A percentile compares a stretch with the other conserved stretches of the same genome.
Conservation (phyloP, 2,888 invertebrate genomes). For the Troides aeacus region DNA sequence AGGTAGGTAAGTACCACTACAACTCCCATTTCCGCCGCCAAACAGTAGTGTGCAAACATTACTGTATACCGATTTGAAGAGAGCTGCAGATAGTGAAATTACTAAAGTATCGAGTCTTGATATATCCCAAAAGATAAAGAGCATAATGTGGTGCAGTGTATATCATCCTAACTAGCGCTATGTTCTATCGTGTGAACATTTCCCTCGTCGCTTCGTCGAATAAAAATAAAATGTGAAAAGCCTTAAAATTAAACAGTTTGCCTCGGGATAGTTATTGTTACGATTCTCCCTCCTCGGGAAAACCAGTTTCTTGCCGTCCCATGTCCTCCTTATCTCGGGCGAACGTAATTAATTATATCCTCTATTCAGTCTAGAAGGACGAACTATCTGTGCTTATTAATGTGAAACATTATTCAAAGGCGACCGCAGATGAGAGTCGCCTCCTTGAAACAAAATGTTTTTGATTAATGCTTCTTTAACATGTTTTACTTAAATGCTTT, state of each 20-base stretch:
- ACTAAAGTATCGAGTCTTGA: no score
- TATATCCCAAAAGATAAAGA: no score
- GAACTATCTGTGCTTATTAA: conserved; percentile 72
- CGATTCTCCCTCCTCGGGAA: conserved; percentile 43
- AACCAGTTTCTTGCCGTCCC: conserved; percentile 59
- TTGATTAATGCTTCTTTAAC: conserved; percentile 42
- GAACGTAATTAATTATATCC: conserved; percentile 66
- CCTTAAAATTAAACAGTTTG: conserved; percentile 15
- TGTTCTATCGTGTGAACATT: no score
- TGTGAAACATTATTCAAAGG: conserved; percentile 69
- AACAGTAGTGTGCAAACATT: no score
- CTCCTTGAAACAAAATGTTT: conserved; percentile 59
- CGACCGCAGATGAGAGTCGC: conserved; percentile 70
- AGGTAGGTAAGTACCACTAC: no score
- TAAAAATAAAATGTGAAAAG: not conserved
- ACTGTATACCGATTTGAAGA: no score
- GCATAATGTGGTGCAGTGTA: no score
- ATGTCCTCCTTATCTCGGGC: conserved; percentile 46
- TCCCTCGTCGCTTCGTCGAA: no score
- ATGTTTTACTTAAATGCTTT: not conserved
- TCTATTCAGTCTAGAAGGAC: conserved; percentile 59
- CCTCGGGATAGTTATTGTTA: conserved; percentile 23
- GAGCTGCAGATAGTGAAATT: no score
- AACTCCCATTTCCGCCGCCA: no score
- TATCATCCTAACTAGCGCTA: no score